phyloP scores from a whole-genome alignment of 2,888 invertebrate genomes.

The Cataglyphis livida region DNA sequence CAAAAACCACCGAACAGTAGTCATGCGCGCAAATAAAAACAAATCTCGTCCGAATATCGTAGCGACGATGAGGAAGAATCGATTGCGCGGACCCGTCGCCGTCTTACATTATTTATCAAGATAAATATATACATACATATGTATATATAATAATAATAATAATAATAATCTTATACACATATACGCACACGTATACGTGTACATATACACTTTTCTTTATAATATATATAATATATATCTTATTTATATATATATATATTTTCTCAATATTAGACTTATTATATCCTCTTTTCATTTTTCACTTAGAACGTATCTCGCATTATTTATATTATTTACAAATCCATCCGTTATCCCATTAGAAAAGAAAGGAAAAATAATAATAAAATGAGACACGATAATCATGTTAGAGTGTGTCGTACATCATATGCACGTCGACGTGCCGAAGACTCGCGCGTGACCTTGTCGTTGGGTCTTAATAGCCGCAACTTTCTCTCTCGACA shows the following conservation, averaged over 20 bases:
- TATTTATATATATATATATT: constrained; percentile 84
- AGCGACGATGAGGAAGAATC: constrained; percentile 70
- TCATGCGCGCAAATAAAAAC: constrained; percentile 27
- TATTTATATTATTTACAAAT: constrained; percentile 85
- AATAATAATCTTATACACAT: constrained; percentile 73
- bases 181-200: constrained; percentile 72
- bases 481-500: constrained; percentile 48
- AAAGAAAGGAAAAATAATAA: constrained; percentile 8
- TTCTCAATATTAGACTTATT: constrained; percentile 84
- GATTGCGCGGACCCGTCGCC: constrained; percentile 79
- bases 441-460: constrained; percentile 51
- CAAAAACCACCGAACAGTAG: background rate
- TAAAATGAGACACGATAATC: constrained; percentile 16
- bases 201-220: constrained; percentile 46
- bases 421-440: constrained; percentile 56
- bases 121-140: constrained; percentile 82
- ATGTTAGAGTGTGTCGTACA: constrained; percentile 46
- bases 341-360: constrained; percentile 19
- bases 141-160: constrained; percentile 73
- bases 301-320: constrained; percentile 78
- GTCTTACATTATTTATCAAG: constrained; percentile 84
- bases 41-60: constrained; percentile 44
- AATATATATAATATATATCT: constrained; percentile 79
- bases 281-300: constrained; percentile 76
- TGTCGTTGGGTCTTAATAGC: constrained; percentile 28